phyloP scores from a whole-genome alignment of 2,888 invertebrate species.

The Microctonus brassicae region DNA sequence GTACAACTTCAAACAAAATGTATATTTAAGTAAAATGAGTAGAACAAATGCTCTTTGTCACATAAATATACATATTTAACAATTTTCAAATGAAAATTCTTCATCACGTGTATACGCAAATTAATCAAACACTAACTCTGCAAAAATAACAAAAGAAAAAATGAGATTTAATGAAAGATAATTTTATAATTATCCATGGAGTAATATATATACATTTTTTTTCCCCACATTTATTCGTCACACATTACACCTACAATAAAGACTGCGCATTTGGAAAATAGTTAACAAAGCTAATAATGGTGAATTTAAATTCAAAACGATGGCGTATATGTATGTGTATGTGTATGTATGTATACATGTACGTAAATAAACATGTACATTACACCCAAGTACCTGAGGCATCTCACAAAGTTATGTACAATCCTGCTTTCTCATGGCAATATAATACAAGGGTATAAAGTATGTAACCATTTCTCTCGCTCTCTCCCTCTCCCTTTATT shows the following conservation, averaged over 20 bases:
- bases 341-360: slow-evolving; percentile 37
- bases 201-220: no score
- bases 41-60: neutral
- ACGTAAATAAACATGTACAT: no score
- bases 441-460: slow-evolving; percentile 24
- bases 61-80: no score
- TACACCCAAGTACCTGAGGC: no score
- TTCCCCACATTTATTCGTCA: neutral
- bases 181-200: no score
- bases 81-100: no score
- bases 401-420: slow-evolving; percentile 8
- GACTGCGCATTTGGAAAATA: slow-evolving; percentile 42
- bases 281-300: slow-evolving; percentile 55
- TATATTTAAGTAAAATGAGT: neutral
- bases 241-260: neutral
- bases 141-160: no score
- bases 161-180: no score
- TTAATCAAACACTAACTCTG: no score
- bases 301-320: slow-evolving; percentile 59
- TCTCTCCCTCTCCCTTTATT: neutral
- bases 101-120: no score
- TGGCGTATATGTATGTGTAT: slow-evolving; percentile 41
- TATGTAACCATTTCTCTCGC: neutral
- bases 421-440: slow-evolving; percentile 30
- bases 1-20: neutral